phyloP scores from a whole-genome alignment of 2,888 invertebrate species.

The Caenorhabditis parvicauda region DNA sequence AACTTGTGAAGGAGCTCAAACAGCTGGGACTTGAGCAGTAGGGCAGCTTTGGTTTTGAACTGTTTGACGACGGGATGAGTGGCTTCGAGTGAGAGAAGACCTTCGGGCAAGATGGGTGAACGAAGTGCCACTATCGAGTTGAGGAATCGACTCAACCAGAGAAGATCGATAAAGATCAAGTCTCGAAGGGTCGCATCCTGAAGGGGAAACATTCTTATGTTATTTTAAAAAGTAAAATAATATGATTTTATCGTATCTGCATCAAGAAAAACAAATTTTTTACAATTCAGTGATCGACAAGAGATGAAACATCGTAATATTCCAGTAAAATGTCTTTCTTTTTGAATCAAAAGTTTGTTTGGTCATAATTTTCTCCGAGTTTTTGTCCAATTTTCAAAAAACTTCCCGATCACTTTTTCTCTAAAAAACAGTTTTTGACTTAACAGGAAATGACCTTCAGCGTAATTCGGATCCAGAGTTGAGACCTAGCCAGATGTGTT shows the following conservation, averaged over 20 bases:
- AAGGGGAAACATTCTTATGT: conserved; percentile 72
- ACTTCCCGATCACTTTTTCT: too few species aligned
- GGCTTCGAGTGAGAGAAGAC: conserved; percentile 30
- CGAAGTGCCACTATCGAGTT: conserved; percentile 90
- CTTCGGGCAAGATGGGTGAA: conserved; percentile 23
- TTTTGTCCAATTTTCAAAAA: too few species aligned
- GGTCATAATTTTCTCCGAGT: not conserved
- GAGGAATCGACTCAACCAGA: conserved; percentile 96
- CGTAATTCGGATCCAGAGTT: too few species aligned
- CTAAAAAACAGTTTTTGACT: too few species aligned
- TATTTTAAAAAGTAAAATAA: not conserved
- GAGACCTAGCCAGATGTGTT: too few species aligned
- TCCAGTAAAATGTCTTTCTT: not conserved
- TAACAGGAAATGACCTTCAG: too few species aligned
- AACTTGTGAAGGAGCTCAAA: conserved; percentile 41
- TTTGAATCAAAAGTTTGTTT: not conserved
- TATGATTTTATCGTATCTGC: not conserved
- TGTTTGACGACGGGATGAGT: conserved; percentile 17
- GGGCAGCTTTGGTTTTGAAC: conserved; percentile 19
- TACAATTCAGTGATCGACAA: too few species aligned
- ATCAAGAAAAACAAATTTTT: not conserved
- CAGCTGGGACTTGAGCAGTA: conserved; percentile 18
- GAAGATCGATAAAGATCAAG: conserved; percentile 91
- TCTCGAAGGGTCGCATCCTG: conserved; percentile 90
- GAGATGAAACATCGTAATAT: not conserved